phyloP scores from a whole-genome alignment of 2,888 invertebrate genomes.

The Strigamia crassipes region DNA sequence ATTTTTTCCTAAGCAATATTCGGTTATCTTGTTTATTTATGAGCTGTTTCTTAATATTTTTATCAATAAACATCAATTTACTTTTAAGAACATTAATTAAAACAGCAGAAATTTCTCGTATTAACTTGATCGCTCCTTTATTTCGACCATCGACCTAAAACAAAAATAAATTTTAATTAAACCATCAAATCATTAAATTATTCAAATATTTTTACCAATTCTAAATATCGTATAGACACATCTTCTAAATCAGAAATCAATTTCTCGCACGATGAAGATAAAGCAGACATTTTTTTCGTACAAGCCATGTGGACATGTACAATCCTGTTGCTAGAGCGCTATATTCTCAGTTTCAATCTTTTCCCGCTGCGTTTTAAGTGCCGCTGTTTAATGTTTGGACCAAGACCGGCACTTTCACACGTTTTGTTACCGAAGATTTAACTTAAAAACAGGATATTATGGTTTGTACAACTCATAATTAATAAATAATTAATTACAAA shows the following conservation, averaged over 20 bases:
- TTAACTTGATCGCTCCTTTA: not conserved
- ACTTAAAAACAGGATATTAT: not conserved
- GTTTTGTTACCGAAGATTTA: no score
- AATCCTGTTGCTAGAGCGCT: no score
- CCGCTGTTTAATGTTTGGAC: not conserved
- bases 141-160: not conserved
- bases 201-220: not conserved
- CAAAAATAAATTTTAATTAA: not conserved
- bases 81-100: not conserved
- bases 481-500: not conserved
- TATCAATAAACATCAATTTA: not conserved
- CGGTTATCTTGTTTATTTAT: slow-evolving; percentile 51
- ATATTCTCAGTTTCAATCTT: no score
- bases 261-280: not conserved
- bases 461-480: not conserved
- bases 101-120: not conserved
- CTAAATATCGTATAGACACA: not conserved
- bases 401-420: no score
- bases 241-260: not conserved
- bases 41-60: not conserved
- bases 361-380: no score
- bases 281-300: no score
- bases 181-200: not conserved
- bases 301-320: no score
- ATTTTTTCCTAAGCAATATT: slow-evolving; percentile 72